These are phyloP conservation scores for Sebastes nivosus DNA, from an alignment of 2,797 vertebrate genomes.

Conservation along the genomic window DNA sequence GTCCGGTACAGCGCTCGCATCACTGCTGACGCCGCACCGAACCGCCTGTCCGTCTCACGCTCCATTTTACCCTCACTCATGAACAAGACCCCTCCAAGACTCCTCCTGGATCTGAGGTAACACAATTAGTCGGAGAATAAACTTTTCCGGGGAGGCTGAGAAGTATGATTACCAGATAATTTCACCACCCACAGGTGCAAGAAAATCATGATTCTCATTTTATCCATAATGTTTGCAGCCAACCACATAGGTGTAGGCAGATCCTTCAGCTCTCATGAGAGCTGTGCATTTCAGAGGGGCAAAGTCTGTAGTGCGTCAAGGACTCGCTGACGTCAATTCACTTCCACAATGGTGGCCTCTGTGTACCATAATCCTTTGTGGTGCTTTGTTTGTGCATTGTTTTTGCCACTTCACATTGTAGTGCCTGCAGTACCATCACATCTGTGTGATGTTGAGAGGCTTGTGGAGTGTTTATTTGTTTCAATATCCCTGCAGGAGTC, in stretches of 20 bases:
- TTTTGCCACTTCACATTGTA: conserved; percentile 70
- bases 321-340: conserved; percentile 59
- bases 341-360: conserved; percentile 49
- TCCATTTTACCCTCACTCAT: too few species aligned
- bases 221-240: not conserved
- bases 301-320: conserved; percentile 46
- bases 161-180: too few species aligned
- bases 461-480: conserved; percentile 78
- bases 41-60: too few species aligned
- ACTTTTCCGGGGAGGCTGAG: too few species aligned
- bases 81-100: too few species aligned
- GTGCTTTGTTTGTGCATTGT: conserved; percentile 64
- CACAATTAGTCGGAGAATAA: too few species aligned
- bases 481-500: conserved; percentile 67
- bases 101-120: too few species aligned
- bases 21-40: too few species aligned
- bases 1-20: too few species aligned
- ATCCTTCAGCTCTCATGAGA: conserved; percentile 9
- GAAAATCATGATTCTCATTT: not conserved
- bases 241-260: not conserved
- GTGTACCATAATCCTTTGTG: conserved; percentile 48
- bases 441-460: conserved; percentile 69
- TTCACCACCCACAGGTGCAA: not conserved
- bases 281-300: conserved; percentile 33
- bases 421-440: conserved; percentile 60